Evolutionary conservation across 2,113 vertebrate species (phyloP), one percentile per base, ranked within the genome.

Genomic region (Oryzias melastigma): DNA sequence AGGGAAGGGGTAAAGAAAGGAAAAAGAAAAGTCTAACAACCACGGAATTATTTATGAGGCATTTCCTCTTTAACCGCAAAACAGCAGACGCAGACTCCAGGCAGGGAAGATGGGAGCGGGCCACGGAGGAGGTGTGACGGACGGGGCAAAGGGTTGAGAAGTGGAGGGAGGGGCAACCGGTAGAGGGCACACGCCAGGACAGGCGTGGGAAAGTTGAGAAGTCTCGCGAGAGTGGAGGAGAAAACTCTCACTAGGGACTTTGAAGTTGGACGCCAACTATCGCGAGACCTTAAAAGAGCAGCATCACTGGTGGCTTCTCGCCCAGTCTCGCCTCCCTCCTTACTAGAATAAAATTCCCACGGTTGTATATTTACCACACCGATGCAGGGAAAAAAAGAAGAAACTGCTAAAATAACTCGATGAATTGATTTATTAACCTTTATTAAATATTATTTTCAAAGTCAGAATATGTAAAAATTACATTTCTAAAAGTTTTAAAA

Each of bases 11-110:
- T 22, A 45, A 45, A n/a, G 6, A 43, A 43, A 43, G 1, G 14
- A 24, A 63, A 65, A 88, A 69, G 89, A 90, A 93, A 94, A 93
- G 89, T 93, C 92, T 70, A 89, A 90, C 61, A 85, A 87, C 89
- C 89, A 90, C 91, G 90, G 91, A 89, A 12, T 35, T 35, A 35
- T 35, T 35, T 35, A 35, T 35, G 35, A 35, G 35, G 10, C 35
- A 90, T 81, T 82, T 84, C 71, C 77, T 80, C 80, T 69, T 56
- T 58, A 53, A 51, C 43, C 44, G 62, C 64, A 77, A 58, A 77
- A 75, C 66, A 80, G 55, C 57, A 62, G 42, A 76, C 58, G 5
- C 68, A 82, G 70, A 77, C 73, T 69, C 65, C 43, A 54, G 59
- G 78, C 60, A 43, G 20, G 29, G 35, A 13, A 35, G 55, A 18